These are phyloP conservation scores for Agrypnia vestita DNA, from an alignment of 1,140 invertebrate genomes.

Conservation along the genomic window DNA sequence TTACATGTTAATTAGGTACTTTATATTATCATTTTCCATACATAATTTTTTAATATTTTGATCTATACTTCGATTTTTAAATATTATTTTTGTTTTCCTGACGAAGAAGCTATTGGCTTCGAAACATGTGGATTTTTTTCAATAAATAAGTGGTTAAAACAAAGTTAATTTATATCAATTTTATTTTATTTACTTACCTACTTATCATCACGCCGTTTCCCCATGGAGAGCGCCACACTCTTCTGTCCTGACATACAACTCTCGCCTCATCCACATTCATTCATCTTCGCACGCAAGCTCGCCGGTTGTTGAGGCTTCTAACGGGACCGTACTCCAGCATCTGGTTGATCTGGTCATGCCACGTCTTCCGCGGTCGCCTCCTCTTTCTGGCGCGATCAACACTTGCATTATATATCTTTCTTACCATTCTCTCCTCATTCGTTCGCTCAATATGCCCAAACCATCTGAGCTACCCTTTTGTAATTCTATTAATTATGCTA, in stretches of 20 bases:
- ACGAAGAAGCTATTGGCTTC: too few relatives aligned
- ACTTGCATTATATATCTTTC: background rate
- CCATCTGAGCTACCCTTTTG: background rate
- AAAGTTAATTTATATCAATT: too few relatives aligned
- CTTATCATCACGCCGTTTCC: background rate
- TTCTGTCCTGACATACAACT: background rate
- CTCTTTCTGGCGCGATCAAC: background rate
- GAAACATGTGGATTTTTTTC: too few relatives aligned
- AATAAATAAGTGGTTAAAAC: too few relatives aligned
- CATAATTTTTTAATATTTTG: too few relatives aligned
- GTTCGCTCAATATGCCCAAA: background rate
- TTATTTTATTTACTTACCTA: background rate
- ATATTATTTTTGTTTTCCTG: too few relatives aligned
- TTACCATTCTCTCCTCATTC: slow-evolving; percentile 9
- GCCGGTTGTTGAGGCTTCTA: background rate
- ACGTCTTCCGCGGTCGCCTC: background rate
- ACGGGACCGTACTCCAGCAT: background rate
- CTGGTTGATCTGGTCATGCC: background rate
- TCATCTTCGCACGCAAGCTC: too few relatives aligned
- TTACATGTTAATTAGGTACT: too few relatives aligned
- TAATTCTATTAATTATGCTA: background rate
- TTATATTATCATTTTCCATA: too few relatives aligned
- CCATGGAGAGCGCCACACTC: background rate
- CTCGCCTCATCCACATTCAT: background rate
- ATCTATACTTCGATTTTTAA: too few relatives aligned